Percentiles rank a stretch among this genome's conserved stretches.
Conservation (phyloP, 2,797 vertebrate species). For the Emys orbicularis region DNA sequence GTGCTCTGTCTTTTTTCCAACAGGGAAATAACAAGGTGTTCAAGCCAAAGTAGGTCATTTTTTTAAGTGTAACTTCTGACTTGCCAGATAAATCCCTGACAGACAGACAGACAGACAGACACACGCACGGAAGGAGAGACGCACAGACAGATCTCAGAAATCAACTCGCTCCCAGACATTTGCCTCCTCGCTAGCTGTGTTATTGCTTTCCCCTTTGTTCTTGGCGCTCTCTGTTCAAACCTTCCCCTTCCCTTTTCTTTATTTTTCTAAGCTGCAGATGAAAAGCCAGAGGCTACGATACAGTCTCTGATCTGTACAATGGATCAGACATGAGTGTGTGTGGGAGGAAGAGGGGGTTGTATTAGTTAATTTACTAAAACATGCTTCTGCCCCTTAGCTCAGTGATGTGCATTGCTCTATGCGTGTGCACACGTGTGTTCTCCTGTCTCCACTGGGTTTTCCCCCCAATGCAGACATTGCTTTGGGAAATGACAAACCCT, state of each 20-base stretch:
- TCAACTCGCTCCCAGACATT: fast-evolving
- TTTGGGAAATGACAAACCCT: neutral
- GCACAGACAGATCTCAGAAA: neutral
- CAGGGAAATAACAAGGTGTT: neutral
- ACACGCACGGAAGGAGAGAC: neutral
- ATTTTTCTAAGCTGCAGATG: fast-evolving
- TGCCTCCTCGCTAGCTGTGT: fast-evolving
- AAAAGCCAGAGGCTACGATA: fast-evolving
- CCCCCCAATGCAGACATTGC: neutral
- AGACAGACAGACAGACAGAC: neutral
- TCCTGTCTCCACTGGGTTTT: neutral
- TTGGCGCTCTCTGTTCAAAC: fast-evolving
- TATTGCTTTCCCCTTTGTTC: neutral
- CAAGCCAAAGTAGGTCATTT: neutral
- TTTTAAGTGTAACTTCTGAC: neutral
- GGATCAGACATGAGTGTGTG: fast-evolving
- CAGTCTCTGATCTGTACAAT: fast-evolving
- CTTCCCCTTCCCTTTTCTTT: neutral
- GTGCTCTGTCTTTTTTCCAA: neutral
- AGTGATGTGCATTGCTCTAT: neutral
- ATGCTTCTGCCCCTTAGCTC: neutral
- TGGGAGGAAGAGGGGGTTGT: fast-evolving
- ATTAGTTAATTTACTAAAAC: fast-evolving
- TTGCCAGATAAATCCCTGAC: neutral
- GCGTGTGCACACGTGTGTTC: neutral